Base-by-base conservation (phyloP, 2,113 vertebrate species). In the Orthonyx spaldingii region DNA sequence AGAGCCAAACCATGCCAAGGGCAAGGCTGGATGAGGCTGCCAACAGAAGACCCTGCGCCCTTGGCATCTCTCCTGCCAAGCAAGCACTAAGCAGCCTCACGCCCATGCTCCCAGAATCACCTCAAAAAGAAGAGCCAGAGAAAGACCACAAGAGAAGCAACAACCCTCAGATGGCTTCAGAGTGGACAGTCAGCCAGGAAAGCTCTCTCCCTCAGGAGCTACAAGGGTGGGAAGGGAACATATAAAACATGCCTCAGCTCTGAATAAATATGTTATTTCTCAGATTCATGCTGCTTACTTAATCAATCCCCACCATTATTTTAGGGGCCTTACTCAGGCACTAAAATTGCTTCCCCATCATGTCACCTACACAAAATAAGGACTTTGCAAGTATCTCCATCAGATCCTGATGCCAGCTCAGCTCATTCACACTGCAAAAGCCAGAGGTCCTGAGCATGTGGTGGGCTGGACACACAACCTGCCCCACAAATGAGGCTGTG, bases 401-500 rank as follows among this genome's bases (percentile, higher is more conserved):
- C 44, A 65, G 47, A 52, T 33, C 27, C 46, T 39, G 28, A 65
- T 11, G 53, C 22, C 68, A 42, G 59, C 23, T 66, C 89, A 64
- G 56, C n/a, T 83, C 49, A 10, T 46, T 84, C 5, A 5, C 3
- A 7, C 44, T 47, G 50, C 22, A 65, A 90, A 85, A 83, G 37
- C 26, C 1, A 13, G 7, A 60, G 44, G 33, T 60, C 11, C 55
- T 1, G 14, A 63, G 33, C 2, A 0, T 5, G 7, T 5, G 12
- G 28, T 12, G 39, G 30, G 35, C 71, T 63, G 35, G 56, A 42
- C 39, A 44, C 77, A 46, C 12, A 55, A 66, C 41, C 69, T 30
- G 57, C 17, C 57, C 35, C 5, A 2, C 0, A 3, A 55, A 30
- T 0, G 0, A 57, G 41, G 55, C 61, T 19, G 49, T 15, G 55